Evolutionary conservation across 2,797 vertebrate species (phyloP).

Genomic region (Pangasius sanitwongsei): DNA sequence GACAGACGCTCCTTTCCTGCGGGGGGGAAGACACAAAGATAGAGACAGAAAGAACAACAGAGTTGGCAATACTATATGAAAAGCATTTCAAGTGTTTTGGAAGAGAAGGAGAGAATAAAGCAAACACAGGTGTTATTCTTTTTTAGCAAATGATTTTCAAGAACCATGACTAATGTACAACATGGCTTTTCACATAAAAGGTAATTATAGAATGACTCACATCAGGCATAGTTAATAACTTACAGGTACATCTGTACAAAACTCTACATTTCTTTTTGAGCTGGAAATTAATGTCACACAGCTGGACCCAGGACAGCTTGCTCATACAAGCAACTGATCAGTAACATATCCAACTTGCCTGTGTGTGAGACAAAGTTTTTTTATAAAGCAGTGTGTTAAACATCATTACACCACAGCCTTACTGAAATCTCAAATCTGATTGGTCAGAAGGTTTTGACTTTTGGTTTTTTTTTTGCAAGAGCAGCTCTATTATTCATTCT

Average conservation of each 20-base stretch:
- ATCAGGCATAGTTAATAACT: background rate
- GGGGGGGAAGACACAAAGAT: background rate
- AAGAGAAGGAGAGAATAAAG: background rate
- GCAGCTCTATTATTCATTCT: background rate
- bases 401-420: background rate
- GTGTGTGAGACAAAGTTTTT: background rate
- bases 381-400: background rate
- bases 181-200: background rate
- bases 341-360: background rate
- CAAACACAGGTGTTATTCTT: background rate
- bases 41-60: background rate
- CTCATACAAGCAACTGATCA: background rate
- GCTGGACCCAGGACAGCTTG: background rate
- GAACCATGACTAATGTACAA: background rate
- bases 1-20: constrained; percentile 86
- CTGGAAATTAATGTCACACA: background rate
- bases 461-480: background rate
- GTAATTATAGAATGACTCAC: background rate
- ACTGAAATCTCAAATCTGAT: background rate
- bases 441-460: background rate
- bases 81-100: background rate
- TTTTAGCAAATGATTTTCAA: background rate
- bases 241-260: constrained; percentile 1
- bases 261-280: background rate
- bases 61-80: background rate